Conservation (phyloP, 2,797 vertebrate species). For the Epinephelus malabaricus region DNA sequence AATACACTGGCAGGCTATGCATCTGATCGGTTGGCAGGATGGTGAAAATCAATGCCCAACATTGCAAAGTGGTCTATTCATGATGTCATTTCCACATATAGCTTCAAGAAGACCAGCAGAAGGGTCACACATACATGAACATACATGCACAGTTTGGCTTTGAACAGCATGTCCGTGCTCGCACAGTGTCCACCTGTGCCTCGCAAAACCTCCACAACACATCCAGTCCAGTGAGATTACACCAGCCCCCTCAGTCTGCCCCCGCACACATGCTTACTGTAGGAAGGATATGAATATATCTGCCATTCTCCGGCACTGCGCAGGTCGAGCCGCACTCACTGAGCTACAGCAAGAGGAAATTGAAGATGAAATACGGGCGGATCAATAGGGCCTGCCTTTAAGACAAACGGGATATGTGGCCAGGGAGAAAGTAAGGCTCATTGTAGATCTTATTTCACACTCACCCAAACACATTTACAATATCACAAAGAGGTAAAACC, state of each 20-base stretch:
- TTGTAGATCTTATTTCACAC: constrained; percentile 53
- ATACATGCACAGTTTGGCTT: constrained; percentile 16
- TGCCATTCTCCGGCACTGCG: constrained; percentile 42
- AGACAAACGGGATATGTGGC: constrained; percentile 54
- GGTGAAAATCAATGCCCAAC: neutral
- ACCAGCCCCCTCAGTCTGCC: constrained; percentile 69
- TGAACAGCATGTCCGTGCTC: constrained; percentile 48
- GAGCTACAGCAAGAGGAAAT: constrained; percentile 60
- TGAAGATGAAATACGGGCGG: constrained; percentile 55
- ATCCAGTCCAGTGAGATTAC: constrained; percentile 64
- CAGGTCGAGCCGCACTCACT: constrained; percentile 54
- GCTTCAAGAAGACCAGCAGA: neutral
- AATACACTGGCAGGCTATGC: neutral
- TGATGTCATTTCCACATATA: neutral
- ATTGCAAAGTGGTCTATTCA: neutral
- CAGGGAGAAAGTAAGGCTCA: constrained; percentile 36
- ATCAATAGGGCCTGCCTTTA: constrained; percentile 60
- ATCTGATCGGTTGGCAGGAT: neutral
- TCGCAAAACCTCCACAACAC: constrained; percentile 63
- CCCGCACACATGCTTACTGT: constrained; percentile 70
- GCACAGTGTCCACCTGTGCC: constrained; percentile 55
- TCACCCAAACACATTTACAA: constrained; percentile 51
- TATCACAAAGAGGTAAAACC: constrained; percentile 3
- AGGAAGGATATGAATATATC: constrained; percentile 67
- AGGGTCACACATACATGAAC: constrained; percentile 1